Conservation (phyloP, 1,140 invertebrate genomes). For the Calliphora vicina region DNA sequence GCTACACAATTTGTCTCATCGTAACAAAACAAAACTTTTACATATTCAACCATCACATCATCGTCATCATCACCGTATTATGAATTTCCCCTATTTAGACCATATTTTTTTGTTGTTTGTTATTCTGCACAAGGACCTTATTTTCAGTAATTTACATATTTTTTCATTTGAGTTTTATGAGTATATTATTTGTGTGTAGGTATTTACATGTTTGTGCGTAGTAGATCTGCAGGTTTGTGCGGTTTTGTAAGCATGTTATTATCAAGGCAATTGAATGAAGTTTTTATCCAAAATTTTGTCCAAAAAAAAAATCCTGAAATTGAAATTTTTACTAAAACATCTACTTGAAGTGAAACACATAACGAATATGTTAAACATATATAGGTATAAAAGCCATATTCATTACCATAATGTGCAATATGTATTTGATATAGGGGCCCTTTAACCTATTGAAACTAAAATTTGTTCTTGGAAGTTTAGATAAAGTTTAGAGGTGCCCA, state of each 20-base stretch:
- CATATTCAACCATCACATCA: neutral
- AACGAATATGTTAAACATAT: neutral
- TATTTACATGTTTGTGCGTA: neutral
- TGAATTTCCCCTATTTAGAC: neutral
- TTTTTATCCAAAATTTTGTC: neutral
- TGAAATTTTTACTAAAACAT: neutral
- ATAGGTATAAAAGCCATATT: too few species aligned
- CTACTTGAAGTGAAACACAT: neutral
- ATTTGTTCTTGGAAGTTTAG: too few species aligned
- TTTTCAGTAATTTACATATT: neutral
- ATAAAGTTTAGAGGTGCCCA: too few species aligned
- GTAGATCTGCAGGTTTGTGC: too few species aligned
- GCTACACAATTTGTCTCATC: too few species aligned
- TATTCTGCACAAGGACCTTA: neutral
- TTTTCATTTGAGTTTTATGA: neutral
- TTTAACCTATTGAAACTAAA: too few species aligned
- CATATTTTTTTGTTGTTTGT: neutral
- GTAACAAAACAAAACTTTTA: neutral
- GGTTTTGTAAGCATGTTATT: neutral
- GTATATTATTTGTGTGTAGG: neutral
- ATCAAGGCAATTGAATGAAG: neutral
- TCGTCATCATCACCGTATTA: neutral
- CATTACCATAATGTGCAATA: too few species aligned
- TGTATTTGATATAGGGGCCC: too few species aligned
- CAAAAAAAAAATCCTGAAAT: neutral